Percentiles rank a stretch among this genome's conserved stretches.
Conservation (phyloP, 1,140 invertebrate species). For the Neuroterus valhalla region DNA sequence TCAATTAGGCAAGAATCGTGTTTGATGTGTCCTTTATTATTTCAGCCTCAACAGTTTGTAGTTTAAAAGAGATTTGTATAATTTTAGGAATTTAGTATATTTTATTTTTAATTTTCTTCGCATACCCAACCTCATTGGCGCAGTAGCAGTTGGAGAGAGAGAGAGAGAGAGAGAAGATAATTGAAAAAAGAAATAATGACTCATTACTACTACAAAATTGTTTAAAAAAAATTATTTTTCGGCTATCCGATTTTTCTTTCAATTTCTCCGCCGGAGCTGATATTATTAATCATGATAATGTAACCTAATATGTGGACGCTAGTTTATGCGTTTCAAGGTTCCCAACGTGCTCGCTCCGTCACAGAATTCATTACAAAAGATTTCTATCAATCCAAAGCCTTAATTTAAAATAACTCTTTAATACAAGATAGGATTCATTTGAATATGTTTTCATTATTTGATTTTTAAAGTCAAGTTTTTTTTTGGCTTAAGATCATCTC, state of each 20-base stretch:
- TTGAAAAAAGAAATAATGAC: too few species aligned
- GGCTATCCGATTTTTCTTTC: neutral
- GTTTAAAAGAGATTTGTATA: neutral
- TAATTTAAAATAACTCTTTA: neutral
- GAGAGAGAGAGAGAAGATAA: too few species aligned
- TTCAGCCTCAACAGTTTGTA: constrained; percentile 10
- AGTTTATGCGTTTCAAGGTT: constrained; percentile 5
- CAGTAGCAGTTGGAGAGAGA: too few species aligned
- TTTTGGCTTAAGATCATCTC: too few species aligned
- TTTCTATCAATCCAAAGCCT: neutral
- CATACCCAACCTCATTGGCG: too few species aligned
- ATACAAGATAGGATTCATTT: neutral
- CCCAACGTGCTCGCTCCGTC: constrained; percentile 19
- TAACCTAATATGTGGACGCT: neutral
- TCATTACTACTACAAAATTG: too few species aligned
- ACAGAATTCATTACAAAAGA: neutral
- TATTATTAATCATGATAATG: neutral
- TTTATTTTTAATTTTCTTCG: neutral
- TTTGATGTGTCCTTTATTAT: constrained; percentile 1
- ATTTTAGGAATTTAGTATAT: neutral
- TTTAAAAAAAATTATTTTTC: too few species aligned
- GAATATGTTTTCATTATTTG: neutral
- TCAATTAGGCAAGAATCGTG: neutral
- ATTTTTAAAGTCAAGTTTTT: neutral
- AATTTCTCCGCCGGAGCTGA: neutral